phyloP scores from a whole-genome alignment of 1,140 invertebrate species.

The Pogonognathellus flavescens region DNA sequence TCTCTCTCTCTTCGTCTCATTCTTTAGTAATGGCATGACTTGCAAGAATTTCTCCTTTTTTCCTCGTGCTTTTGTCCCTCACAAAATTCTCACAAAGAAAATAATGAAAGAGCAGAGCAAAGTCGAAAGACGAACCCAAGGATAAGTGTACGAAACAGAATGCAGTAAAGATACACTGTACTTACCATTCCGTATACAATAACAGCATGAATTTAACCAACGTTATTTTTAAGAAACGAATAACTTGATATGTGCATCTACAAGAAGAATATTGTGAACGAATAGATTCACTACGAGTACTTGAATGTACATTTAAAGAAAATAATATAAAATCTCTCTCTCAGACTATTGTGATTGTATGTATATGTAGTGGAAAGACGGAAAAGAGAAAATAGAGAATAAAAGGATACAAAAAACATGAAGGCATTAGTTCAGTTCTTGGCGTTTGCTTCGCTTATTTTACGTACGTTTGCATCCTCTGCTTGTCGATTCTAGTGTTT shows the following conservation, averaged over 20 bases:
- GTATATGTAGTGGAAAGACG: conserved; percentile 14
- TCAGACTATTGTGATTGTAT: neutral
- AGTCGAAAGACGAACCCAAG: conserved; percentile 47
- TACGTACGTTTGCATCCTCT: conserved; percentile 6
- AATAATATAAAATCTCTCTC: conserved; percentile 35
- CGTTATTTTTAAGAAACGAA: neutral
- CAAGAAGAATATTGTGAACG: too few relatives aligned
- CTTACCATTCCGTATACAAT: conserved; percentile 1
- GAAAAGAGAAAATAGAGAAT: conserved; percentile 47
- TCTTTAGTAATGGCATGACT: conserved; percentile 61
- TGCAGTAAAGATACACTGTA: neutral
- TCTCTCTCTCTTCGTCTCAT: conserved; percentile 38
- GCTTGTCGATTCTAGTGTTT: neutral
- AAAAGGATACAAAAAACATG: conserved; percentile 37
- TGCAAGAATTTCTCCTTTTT: conserved; percentile 61
- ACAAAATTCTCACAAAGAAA: conserved; percentile 48
- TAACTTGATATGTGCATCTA: too few relatives aligned
- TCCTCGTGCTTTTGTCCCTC: conserved; percentile 48
- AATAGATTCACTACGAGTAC: neutral
- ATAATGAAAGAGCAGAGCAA: conserved; percentile 48
- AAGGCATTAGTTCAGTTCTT: conserved; percentile 40
- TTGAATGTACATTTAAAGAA: conserved; percentile 25
- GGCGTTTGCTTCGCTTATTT: conserved; percentile 10
- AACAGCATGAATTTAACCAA: conserved; percentile 40
- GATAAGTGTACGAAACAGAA: conserved; percentile 45